phyloP scores from a whole-genome alignment of 2,888 invertebrate species.

The Glaucopsyche alexis region DNA sequence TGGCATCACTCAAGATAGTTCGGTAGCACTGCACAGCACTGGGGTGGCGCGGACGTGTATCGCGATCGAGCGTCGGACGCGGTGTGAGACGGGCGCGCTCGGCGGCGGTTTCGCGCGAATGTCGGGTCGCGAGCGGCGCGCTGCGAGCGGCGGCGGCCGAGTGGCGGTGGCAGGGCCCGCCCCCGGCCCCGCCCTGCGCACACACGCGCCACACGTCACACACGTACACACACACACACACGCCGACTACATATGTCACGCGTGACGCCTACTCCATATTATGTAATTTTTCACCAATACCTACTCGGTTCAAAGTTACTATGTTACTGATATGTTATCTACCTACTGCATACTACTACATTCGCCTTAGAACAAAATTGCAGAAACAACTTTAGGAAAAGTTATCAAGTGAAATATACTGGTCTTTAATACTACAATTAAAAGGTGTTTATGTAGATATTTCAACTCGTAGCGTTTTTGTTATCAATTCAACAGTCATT shows the following conservation, averaged over 20 bases:
- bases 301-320: slow-evolving; percentile 45
- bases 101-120: slow-evolving; percentile 64
- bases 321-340: slow-evolving; percentile 16
- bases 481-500: slow-evolving; percentile 8
- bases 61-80: slow-evolving; percentile 61
- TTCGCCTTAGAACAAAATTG: background rate
- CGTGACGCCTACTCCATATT: slow-evolving; percentile 70
- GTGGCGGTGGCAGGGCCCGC: slow-evolving; percentile 60
- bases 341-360: background rate
- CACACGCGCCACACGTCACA: slow-evolving; percentile 51
- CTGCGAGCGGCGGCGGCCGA: slow-evolving; percentile 49
- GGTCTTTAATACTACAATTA: background rate
- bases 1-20: slow-evolving; percentile 58
- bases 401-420: background rate
- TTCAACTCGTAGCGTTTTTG: background rate
- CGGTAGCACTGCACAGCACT: slow-evolving; percentile 55
- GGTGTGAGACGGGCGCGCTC: slow-evolving; percentile 57
- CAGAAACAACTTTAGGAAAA: background rate
- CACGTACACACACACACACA: slow-evolving; percentile 41
- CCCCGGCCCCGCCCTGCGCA: slow-evolving; percentile 63
- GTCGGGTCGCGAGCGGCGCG: slow-evolving; percentile 36
- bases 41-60: slow-evolving; percentile 58
- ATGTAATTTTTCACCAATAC: slow-evolving; percentile 65
- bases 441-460: background rate
- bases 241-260: slow-evolving; percentile 63